Base-by-base conservation (phyloP, 2,888 invertebrate species). In the Euplexia lucipara region DNA sequence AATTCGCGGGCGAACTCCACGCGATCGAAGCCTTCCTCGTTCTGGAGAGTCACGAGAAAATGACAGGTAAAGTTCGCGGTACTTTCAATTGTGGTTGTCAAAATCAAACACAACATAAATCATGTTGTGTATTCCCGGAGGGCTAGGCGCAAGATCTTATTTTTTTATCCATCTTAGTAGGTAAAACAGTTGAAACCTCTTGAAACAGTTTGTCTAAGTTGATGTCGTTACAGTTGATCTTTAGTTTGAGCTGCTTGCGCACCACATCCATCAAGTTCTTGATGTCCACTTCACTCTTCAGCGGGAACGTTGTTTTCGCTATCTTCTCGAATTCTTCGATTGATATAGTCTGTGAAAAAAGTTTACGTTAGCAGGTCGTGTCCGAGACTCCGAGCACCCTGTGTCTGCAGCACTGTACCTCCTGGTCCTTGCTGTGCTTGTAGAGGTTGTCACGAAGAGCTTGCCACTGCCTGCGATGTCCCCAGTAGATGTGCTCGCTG, bases 201-300 rank as follows among this genome's bases (percentile, higher is more conserved):
- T 88, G 84, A 64, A 95, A 95, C 14, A 95, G 82, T 78, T 95
- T 95, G 57, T 94, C 94, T 70, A 95, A 83, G 71, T 92, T 89
- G 48, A 95, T 74, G 5, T 94, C 92, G 26, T 79, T 88, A 60
- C 75, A 79, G 75, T 88, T 90, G 20, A 92, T 83, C 79, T 95
- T 95, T 35, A 95, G 77, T 77, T 95, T 95, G 6, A 95, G 90
- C 70, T 95, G 95, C 71, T 91, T 94, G 18, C 92, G 88, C 39
- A 92, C 89, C 18, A 91, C 92, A 58, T 95, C 95, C 12, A 80
- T 82, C 45, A 95, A 71, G 65, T 94, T 95, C 70, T 93, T 94
- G 48, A 95, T 90, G 67, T 95, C 95, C 49, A 95, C 94, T 68
- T 95, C 95, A 59, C 91, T 95, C 72, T 95, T 95, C 69, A 95